Evolutionary conservation across 2,797 vertebrate species (phyloP), one percentile per base, ranked within the genome.

Genomic region (Chelon labrosus): DNA sequence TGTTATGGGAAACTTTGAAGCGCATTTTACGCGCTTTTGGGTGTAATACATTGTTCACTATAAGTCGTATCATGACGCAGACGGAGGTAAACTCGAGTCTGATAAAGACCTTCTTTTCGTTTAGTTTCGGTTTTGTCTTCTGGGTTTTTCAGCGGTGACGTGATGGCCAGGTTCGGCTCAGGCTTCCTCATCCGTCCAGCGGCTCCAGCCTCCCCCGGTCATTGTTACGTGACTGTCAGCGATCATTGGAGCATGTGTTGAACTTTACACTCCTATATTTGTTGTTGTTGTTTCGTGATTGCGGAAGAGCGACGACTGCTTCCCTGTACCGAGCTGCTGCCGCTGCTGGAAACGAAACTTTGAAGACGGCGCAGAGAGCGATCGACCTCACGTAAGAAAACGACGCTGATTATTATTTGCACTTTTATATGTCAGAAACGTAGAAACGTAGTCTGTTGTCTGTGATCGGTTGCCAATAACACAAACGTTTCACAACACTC

Each of bases 111-210:
- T 41, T 7, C 39, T 13, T 41, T 41, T 13, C 8, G 39, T 67
- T 89, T 79, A 73, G 81, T 90, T 90, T 88, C 85, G 86, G 38
- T 90, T 90, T 82, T 60, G 65, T 58, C 61, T 75, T 60, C 49
- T 50, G 67, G 57, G 8, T 77, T 77, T 79, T 51, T 17, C 72
- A 46, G 0, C 16, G 31, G 27, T 4, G 53, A 10, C n/a, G 7
- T 41, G 37, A 60, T 20, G 47, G 56, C 16, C 6, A 1, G 13
- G 14, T 41, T 7, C 20, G 1, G 2, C 39, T 7, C 35, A 16
- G 46, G 63, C 63, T 81, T 86, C 78, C 81, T 86, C 54, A 20
- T 67, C 67, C 61, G n/a, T 16, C 12, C 58, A 14, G 11, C 5
- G 2, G 9, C 20, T 20, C 2, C 19, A 8, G 51, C 31, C 46